These are phyloP conservation scores for Pelodiscus sinensis DNA, from an alignment of 2,113 vertebrate genomes.

Conservation along the genomic window DNA sequence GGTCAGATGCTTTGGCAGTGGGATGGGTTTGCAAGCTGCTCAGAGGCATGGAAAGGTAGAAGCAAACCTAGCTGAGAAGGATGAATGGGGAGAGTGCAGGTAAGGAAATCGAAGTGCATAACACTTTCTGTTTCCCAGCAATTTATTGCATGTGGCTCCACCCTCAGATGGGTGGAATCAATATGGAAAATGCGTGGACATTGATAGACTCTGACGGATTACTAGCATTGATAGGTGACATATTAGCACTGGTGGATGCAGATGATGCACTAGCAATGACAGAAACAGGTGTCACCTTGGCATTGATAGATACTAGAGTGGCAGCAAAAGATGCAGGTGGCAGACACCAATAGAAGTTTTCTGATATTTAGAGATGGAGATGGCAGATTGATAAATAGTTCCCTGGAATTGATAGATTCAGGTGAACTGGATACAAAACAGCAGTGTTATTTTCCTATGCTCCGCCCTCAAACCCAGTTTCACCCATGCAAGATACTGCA, in stretches of 20 bases:
- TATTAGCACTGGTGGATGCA: not conserved
- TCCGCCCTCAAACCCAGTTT: rapidly evolving
- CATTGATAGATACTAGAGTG: not conserved
- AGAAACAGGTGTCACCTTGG: rapidly evolving
- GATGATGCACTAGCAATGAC: not conserved
- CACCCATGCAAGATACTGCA: rapidly evolving
- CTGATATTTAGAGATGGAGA: rapidly evolving
- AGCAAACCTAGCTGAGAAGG: not conserved
- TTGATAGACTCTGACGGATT: not conserved
- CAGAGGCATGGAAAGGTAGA: not conserved
- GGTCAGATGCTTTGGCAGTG: too few species aligned
- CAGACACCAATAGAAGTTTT: not conserved
- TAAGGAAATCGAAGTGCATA: not conserved
- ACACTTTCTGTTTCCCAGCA: not conserved
- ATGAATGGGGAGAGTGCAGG: not conserved
- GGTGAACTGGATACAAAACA: not conserved
- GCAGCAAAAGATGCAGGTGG: not conserved
- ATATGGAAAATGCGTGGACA: not conserved
- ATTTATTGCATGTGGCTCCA: not conserved
- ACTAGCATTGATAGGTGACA: not conserved
- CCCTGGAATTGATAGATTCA: not conserved
- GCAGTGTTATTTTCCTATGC: rapidly evolving
- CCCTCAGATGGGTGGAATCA: not conserved
- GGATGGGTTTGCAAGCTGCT: not conserved
- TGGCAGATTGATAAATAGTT: not conserved